These are phyloP conservation scores for Bombus huntii DNA, from an alignment of 1,140 invertebrate genomes.

Conservation along the genomic window DNA sequence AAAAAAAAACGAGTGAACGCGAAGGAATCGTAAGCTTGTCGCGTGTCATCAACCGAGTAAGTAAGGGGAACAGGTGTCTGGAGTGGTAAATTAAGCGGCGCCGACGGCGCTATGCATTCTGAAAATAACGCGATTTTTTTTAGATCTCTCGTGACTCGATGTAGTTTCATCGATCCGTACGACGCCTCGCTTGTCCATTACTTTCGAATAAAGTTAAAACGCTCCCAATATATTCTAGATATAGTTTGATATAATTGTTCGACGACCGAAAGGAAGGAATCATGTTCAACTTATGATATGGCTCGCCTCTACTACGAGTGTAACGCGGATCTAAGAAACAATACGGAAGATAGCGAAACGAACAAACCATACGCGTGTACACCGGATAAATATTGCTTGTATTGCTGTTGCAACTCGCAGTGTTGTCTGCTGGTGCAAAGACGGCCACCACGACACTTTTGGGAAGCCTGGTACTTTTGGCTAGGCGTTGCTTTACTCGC, in stretches of 20 bases:
- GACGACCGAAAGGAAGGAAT: background rate
- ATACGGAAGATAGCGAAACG: conserved; percentile 36
- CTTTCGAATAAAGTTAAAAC: background rate
- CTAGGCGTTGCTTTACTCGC: conserved; percentile 72
- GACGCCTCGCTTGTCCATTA: background rate
- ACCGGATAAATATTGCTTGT: conserved; percentile 69
- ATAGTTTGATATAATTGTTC: background rate
- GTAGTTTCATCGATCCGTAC: conserved; percentile 34
- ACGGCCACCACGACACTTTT: conserved; percentile 73
- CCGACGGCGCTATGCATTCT: conserved; percentile 16
- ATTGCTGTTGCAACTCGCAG: conserved; percentile 74
- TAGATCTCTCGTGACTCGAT: conserved; percentile 40
- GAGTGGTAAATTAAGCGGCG: conserved; percentile 33
- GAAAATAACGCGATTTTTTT: conserved; percentile 56
- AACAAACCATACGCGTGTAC: conserved; percentile 66
- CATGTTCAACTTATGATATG: conserved; percentile 53
- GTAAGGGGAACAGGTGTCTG: conserved; percentile 35
- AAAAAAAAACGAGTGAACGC: background rate
- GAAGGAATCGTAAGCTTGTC: background rate
- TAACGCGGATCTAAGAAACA: conserved; percentile 54
- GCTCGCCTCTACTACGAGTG: conserved; percentile 71
- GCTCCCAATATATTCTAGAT: background rate
- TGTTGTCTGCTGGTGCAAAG: conserved; percentile 73
- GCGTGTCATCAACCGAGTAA: conserved; percentile 37
- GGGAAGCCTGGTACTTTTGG: conserved; percentile 79